Conservation (phyloP, 2,888 invertebrate species). For the Linyphia triangularis region DNA sequence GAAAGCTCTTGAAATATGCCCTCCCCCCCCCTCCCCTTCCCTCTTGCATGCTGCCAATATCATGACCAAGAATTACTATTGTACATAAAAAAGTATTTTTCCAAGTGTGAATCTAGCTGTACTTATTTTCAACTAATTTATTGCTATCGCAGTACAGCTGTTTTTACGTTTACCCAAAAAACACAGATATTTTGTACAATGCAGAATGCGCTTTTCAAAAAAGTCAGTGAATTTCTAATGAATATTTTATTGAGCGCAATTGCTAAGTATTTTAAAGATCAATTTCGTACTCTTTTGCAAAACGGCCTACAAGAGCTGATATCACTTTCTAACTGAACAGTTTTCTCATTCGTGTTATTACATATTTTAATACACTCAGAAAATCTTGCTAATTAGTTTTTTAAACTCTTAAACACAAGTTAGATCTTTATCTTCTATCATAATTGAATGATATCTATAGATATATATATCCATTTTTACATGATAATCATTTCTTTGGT, state of each 20-base stretch:
- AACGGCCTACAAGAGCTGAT: too few species aligned
- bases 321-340: background rate
- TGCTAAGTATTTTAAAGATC: background rate
- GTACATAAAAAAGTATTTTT: conserved; percentile 64
- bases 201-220: background rate
- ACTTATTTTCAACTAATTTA: conserved; percentile 15
- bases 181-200: background rate
- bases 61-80: too few species aligned
- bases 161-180: conserved; percentile 8
- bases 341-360: too few species aligned
- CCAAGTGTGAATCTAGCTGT: conserved; percentile 22
- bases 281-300: background rate
- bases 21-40: too few species aligned
- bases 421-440: too few species aligned
- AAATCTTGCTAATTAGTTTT: too few species aligned
- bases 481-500: too few species aligned
- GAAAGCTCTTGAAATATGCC: conserved; percentile 54
- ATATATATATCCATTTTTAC: too few species aligned
- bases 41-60: conserved; percentile 15
- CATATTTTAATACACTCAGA: too few species aligned
- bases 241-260: background rate
- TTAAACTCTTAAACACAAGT: too few species aligned
- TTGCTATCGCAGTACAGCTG: background rate
- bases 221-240: background rate
- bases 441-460: too few species aligned